These are phyloP conservation scores for Mobula hypostoma DNA, from an alignment of 2,113 vertebrate species.

Conservation along the genomic window DNA sequence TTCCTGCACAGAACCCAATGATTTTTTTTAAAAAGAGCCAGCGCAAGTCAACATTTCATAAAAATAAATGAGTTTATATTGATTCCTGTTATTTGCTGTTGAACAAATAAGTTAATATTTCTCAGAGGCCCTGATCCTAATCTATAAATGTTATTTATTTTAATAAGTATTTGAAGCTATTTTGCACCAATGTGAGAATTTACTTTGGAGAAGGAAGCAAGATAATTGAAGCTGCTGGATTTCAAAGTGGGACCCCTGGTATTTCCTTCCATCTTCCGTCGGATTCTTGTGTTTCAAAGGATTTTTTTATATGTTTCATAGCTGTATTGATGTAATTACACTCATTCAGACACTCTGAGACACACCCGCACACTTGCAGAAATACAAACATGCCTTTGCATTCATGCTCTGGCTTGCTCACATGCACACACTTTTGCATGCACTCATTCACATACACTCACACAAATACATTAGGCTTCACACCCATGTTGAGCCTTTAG, in stretches of 20 bases:
- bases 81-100: conserved; percentile 16
- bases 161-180: neutral
- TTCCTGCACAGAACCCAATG: neutral
- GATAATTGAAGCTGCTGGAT: neutral
- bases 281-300: neutral
- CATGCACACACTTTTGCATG: neutral
- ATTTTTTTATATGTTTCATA: neutral
- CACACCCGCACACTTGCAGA: neutral
- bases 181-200: neutral
- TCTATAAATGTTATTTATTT: conserved; percentile 6
- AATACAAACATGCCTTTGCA: neutral
- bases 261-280: neutral
- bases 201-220: neutral
- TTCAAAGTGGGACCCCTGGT: neutral
- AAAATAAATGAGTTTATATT: conserved; percentile 32
- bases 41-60: conserved; percentile 4
- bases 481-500: no score
- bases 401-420: neutral
- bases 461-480: no score
- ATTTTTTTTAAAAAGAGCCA: neutral
- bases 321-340: neutral
- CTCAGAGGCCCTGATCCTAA: conserved; percentile 8
- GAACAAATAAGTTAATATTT: conserved; percentile 33
- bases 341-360: no score
- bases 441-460: neutral